Percentiles rank a stretch among this genome's conserved stretches.
phyloP scores from a whole-genome alignment of 2,113 vertebrate species.

The Salminus brasiliensis region DNA sequence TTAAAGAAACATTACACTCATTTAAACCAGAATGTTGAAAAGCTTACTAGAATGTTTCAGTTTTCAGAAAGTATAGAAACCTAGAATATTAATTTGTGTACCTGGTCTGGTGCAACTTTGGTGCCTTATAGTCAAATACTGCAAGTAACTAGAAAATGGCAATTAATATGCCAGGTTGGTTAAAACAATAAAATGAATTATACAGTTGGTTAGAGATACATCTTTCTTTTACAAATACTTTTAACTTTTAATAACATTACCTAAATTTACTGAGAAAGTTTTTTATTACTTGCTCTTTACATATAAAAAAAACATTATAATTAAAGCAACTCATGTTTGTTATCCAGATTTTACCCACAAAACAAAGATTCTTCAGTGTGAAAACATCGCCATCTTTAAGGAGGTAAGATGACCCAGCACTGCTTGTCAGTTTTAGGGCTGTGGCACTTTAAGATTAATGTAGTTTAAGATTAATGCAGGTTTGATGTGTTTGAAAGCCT shows the following conservation, averaged over 20 bases:
- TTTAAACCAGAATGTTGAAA: neutral
- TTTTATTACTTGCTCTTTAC: too few relatives aligned
- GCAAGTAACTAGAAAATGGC: too few relatives aligned
- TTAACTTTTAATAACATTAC: neutral
- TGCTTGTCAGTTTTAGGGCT: neutral
- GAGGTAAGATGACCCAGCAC: constrained; percentile 77
- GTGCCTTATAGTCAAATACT: too few relatives aligned
- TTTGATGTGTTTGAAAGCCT: constrained; percentile 52
- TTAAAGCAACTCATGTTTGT: constrained; percentile 29
- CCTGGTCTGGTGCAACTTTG: too few relatives aligned
- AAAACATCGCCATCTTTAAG: constrained; percentile 79
- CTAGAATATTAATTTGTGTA: too few relatives aligned
- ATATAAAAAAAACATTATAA: neutral
- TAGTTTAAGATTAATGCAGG: constrained; percentile 58
- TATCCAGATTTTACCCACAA: constrained; percentile 86
- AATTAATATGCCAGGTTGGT: too few relatives aligned
- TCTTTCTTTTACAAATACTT: neutral
- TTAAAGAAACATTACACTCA: neutral
- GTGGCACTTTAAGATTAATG: neutral
- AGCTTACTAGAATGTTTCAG: too few relatives aligned
- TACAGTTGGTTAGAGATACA: too few relatives aligned
- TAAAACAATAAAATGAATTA: too few relatives aligned
- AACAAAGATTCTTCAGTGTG: constrained; percentile 81
- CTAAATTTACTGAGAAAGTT: too few relatives aligned
- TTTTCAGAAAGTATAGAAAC: too few relatives aligned